Percentiles rank a stretch among this genome's conserved stretches.
Evolutionary conservation across 1,140 invertebrate genomes (phyloP).

Genomic region (Oncopeltus fasciatus): DNA sequence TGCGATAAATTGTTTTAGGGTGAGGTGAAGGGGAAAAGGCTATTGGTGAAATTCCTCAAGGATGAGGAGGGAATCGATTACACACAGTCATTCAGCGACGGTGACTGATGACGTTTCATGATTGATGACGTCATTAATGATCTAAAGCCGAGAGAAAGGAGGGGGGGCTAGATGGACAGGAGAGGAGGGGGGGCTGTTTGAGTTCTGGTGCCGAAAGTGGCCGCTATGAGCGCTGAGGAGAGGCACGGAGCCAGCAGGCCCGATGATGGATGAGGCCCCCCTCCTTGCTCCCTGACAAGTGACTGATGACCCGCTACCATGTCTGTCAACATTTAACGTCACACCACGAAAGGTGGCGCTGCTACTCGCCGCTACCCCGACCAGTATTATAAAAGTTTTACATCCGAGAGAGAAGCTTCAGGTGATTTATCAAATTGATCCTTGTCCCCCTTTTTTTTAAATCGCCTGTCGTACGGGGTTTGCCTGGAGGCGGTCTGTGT

Average conservation of each 20-base stretch:
- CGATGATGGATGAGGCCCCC: not conserved
- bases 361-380: not conserved
- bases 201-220: not conserved
- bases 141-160: not conserved
- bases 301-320: conserved; percentile 2
- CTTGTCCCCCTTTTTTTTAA: not conserved
- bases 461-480: too few relatives aligned
- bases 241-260: not conserved
- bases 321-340: not conserved
- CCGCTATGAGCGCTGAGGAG: too few relatives aligned
- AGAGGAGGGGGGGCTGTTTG: not conserved
- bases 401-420: not conserved
- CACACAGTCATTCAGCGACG: not conserved
- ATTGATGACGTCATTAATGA: not conserved
- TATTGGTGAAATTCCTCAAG: too few relatives aligned
- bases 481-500: too few relatives aligned
- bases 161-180: too few relatives aligned
- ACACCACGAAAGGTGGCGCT: not conserved
- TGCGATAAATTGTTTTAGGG: too few relatives aligned
- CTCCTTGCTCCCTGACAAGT: too few relatives aligned
- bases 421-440: not conserved
- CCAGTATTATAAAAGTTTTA: not conserved
- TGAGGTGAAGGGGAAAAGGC: too few relatives aligned
- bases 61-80: not conserved
- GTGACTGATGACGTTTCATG: not conserved